Conservation (phyloP, 1,140 invertebrate species). For the Chironomus striatipennis region DNA sequence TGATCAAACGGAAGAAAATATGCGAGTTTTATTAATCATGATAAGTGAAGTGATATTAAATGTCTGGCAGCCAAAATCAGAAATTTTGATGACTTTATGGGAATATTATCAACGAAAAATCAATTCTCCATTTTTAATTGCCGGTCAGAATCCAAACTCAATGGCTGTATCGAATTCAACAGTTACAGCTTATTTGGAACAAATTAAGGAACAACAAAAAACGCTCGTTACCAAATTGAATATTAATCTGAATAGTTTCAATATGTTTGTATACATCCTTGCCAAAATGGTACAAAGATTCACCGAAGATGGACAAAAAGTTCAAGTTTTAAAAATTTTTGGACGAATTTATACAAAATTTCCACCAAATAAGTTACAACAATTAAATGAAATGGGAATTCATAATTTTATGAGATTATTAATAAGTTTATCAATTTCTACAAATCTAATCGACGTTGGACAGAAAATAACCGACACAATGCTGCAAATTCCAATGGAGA, state of each 20-base stretch:
- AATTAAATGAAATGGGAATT: slow-evolving; percentile 36
- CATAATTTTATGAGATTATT: slow-evolving; percentile 39
- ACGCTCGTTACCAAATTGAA: slow-evolving; percentile 31
- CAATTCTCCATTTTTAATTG: slow-evolving; percentile 33
- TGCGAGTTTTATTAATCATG: slow-evolving; percentile 32
- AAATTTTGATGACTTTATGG: slow-evolving; percentile 35
- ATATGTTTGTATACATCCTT: slow-evolving; percentile 19
- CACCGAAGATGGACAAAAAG: not conserved
- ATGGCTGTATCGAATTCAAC: slow-evolving; percentile 30
- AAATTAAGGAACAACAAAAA: not conserved
- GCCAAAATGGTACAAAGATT: slow-evolving; percentile 20
- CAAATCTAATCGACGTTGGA: slow-evolving; percentile 31
- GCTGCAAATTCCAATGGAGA: slow-evolving; percentile 33
- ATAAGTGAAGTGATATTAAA: slow-evolving; percentile 33
- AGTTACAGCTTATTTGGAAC: slow-evolving; percentile 21
- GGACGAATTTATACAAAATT: slow-evolving; percentile 40
- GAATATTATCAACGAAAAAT: slow-evolving; percentile 37
- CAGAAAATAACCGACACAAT: slow-evolving; percentile 34
- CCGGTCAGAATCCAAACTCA: slow-evolving; percentile 27
- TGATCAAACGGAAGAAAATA: slow-evolving; percentile 35
- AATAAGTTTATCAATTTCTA: slow-evolving; percentile 31
- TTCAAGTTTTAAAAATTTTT: slow-evolving; percentile 24
- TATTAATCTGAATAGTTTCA: slow-evolving; percentile 25
- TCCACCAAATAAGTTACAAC: slow-evolving; percentile 34
- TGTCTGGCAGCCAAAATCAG: slow-evolving; percentile 30